Evolutionary conservation across 2,113 vertebrate genomes (phyloP).

Genomic region (Mus pahari): DNA sequence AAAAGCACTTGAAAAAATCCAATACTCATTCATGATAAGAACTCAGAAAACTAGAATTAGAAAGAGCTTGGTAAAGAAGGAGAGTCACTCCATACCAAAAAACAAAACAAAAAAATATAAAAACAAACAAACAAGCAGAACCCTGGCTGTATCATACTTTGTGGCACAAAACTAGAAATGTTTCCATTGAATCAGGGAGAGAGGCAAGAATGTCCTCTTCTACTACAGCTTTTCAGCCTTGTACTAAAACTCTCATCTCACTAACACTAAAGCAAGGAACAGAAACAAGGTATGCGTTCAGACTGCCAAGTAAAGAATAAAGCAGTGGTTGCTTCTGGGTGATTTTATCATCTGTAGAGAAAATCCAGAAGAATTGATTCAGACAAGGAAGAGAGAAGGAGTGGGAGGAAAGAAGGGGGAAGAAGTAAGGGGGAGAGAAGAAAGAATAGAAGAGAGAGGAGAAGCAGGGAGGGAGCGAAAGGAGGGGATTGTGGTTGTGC

Average conservation of each 20-base stretch:
- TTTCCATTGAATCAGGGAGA: background rate
- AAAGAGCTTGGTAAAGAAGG: background rate
- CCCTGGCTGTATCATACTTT: background rate
- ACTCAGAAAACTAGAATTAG: background rate
- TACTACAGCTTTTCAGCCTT: background rate
- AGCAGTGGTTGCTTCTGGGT: background rate
- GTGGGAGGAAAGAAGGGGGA: too few species aligned
- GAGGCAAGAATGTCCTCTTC: background rate
- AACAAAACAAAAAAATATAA: background rate
- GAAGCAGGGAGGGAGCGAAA: background rate
- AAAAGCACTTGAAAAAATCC: background rate
- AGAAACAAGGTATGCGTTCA: background rate
- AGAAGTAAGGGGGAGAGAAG: background rate
- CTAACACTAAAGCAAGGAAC: background rate
- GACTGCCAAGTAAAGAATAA: background rate
- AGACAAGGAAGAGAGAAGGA: background rate
- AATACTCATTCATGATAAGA: background rate
- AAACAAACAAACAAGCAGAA: background rate
- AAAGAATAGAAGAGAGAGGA: too few species aligned
- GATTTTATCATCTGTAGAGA: background rate
- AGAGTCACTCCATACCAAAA: background rate
- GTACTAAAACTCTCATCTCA: background rate
- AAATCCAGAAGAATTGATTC: background rate
- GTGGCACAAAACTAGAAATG: background rate
- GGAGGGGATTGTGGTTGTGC: background rate